These are phyloP conservation scores for Luperina nickerlii DNA, from an alignment of 2,888 invertebrate genomes.

Conservation along the genomic window DNA sequence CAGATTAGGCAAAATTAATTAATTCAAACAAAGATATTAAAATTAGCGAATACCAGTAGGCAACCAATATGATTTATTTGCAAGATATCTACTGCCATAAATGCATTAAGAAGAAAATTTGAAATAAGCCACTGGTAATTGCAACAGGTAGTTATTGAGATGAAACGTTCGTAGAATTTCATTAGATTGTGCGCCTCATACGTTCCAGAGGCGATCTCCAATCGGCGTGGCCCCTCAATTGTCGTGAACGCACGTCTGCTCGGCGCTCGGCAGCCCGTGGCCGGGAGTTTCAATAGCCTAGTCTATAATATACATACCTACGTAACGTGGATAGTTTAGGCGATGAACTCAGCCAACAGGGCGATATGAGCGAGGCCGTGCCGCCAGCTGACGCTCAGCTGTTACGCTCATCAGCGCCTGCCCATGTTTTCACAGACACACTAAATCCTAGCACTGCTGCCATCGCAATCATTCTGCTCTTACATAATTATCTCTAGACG, in stretches of 20 bases:
- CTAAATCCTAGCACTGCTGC: conserved; percentile 70
- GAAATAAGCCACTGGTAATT: conserved; percentile 55
- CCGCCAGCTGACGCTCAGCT: conserved; percentile 83
- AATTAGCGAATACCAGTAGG: conserved; percentile 22
- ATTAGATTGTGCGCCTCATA: conserved; percentile 74
- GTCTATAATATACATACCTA: conserved; percentile 64
- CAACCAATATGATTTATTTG: conserved; percentile 46
- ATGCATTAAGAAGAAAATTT: conserved; percentile 53
- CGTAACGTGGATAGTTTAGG: conserved; percentile 76
- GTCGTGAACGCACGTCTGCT: conserved; percentile 75
- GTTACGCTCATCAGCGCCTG: conserved; percentile 81
- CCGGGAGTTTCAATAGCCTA: conserved; percentile 74
- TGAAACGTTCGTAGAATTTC: conserved; percentile 71
- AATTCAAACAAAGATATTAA: conserved; percentile 10
- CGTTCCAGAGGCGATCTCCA: conserved; percentile 75
- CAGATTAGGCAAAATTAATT: conserved; percentile 1
- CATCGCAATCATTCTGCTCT: conserved; percentile 71
- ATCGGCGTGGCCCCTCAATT: conserved; percentile 82
- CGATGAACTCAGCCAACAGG: conserved; percentile 82
- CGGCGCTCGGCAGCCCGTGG: conserved; percentile 68
- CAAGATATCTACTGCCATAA: conserved; percentile 45
- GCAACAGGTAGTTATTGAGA: conserved; percentile 64
- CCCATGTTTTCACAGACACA: conserved; percentile 73
- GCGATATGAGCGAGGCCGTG: conserved; percentile 72
- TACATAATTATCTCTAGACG: conserved; percentile 50